Base-by-base conservation (phyloP, 1,140 invertebrate genomes). In the Drosophila busckii region DNA sequence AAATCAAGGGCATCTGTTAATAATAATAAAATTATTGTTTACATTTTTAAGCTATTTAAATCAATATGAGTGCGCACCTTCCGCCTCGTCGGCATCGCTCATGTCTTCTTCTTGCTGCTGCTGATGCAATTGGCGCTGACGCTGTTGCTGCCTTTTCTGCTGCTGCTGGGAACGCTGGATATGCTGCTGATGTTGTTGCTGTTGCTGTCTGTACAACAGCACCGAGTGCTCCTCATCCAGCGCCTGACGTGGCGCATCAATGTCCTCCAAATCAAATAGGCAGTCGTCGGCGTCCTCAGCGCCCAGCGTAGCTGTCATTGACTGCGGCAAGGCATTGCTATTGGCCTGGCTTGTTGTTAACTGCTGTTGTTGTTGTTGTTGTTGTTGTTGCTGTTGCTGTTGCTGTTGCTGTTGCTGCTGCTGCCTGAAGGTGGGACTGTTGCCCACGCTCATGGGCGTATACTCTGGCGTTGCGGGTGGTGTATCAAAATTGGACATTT, bases 391-490 rank as follows among this genome's bases (percentile, higher is more conserved):
- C 28, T 31, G 15, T n/a, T 17, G 34, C 32, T 20, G 34, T 6
- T 28, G 52, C 8, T 62, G 59, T 2, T 67, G 64, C 13, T 58
- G 64, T 20, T 64, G 67, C n/a, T 70, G 68, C 29, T 86, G 85
- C 40, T 84, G 85, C 8, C 76, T 62, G 35, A 87, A 87, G 42
- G 83, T 87, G 37, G 85, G 85, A 54, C 85, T 87, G 35, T 87
- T 87, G 41, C 85, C 80, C 15, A 87, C 84, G 61, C 85, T 87
- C 85, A 87, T 87, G 22, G 85, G 85, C 54, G 76, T 87, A 44
- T 75, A 73, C 66, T 87, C 85, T 48, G 85, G 85, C 45, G 85
- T 87, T 46, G 84, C 85, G 54, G 85, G 85, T 41, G 85, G 85
- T 59, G 85, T 87, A 62, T 87, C 84, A 38, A 87, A 85, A 22